Evolutionary conservation across 2,113 vertebrate genomes (phyloP), one percentile per base, ranked within the genome.

Genomic region (Cyphomyrus discorhynchus): DNA sequence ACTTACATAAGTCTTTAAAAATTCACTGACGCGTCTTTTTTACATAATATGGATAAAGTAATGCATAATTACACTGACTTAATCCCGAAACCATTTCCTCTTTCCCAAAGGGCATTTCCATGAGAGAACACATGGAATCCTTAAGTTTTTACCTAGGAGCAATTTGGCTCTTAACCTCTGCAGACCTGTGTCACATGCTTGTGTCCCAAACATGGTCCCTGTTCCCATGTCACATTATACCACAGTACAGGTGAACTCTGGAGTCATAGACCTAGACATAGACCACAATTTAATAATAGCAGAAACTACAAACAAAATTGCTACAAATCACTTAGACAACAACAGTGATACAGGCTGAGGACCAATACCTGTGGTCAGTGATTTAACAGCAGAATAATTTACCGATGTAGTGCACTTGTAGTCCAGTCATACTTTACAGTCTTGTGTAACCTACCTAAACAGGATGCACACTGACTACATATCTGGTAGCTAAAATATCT

Each of bases 1-100:
- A 24, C 52, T 88, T 62, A 46, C 46, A 66, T 88, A 88, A 88
- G 21, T 24, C 53, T 88, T 35, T 58, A 88, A 62, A 88, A 88
- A 88, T 70, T 70, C 62, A 31, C 62, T 31, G 62, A 31, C 27
- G 3, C 10, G 10, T 70, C n/a, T 70, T 70, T 27, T 49, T 86
- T 50, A 49, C 83, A 31, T 45, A 45, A 58, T 13, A 50, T 53
- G 17, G 35, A 88, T 62, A 46, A 39, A 62, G 39, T 46, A 62
- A 88, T 53, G 35, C 17, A 56, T 46, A 88, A 88, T 66, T 45
- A 62, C 15, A 42, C 87, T 11, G 52, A 21, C 52, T 42, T n/a
- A 56, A 58, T 66, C 53, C 21, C 27, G 0, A 62, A 24, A 88
- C 31, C 39, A 10, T 27, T 5, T 24, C 83, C 24, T 24, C 24